Percentiles rank a stretch among this genome's conserved stretches.
These are phyloP conservation scores for Parauchenoglanis punctatus DNA, from an alignment of 2,797 vertebrate genomes.

Conservation along the genomic window DNA sequence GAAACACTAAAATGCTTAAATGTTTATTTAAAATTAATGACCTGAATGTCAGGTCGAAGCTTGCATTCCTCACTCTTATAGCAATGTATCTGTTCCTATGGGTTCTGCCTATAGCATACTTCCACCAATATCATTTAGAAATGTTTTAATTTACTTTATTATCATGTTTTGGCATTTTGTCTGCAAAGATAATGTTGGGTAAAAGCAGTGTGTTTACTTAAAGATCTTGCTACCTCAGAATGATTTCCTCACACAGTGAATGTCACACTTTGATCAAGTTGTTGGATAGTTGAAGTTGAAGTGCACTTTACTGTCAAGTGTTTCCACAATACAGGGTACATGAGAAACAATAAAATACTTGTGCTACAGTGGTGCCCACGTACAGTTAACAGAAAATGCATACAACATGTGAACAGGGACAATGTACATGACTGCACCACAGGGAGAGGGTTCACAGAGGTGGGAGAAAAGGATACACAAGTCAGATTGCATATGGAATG, in stretches of 20 bases:
- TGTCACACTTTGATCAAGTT: neutral
- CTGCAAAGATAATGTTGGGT: neutral
- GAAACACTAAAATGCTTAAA: neutral
- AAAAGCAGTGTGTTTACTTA: neutral
- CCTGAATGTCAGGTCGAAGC: neutral
- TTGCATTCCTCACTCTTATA: neutral
- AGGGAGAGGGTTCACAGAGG: neutral
- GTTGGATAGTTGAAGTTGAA: neutral
- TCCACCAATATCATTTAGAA: neutral
- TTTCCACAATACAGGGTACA: neutral
- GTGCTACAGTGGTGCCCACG: neutral
- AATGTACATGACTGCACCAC: neutral
- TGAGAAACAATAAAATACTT: neutral
- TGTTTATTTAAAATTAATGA: neutral
- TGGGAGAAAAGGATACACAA: neutral
- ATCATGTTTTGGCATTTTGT: neutral
- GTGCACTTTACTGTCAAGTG: neutral
- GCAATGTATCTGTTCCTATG: neutral
- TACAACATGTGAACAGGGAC: neutral
- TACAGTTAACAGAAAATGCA: neutral
- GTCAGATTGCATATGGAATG: neutral
- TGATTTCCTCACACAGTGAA: neutral
- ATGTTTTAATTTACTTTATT: neutral
- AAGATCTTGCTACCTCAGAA: neutral
- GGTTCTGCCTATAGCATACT: neutral